These are phyloP conservation scores for Buceros bicornis DNA, from an alignment of 2,797 vertebrate genomes.

Conservation along the genomic window DNA sequence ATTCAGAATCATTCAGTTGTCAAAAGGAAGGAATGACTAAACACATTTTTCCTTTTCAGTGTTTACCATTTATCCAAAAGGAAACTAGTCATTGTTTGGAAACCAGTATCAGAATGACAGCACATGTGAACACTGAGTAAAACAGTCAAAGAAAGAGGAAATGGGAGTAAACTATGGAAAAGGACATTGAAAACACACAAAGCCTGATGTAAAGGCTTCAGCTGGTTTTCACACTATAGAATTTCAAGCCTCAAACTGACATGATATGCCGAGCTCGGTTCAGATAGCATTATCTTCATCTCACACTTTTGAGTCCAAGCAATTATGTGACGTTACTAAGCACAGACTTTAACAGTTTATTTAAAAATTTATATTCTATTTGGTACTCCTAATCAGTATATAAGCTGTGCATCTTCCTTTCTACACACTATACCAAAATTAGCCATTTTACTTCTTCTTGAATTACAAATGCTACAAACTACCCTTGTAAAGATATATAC, in stretches of 20 bases:
- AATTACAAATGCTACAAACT: background rate
- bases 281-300: background rate
- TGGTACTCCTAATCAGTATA: background rate
- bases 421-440: background rate
- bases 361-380: background rate
- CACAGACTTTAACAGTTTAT: background rate
- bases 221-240: background rate
- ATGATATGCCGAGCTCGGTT: background rate
- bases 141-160: background rate
- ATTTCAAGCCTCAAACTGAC: background rate
- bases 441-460: background rate
- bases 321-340: background rate
- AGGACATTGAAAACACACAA: background rate
- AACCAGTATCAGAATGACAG: background rate
- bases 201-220: background rate
- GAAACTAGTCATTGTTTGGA: background rate
- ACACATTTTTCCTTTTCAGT: background rate
- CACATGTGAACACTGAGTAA: background rate
- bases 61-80: background rate
- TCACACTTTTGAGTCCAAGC: background rate
- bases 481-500: background rate
- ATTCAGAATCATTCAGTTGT: background rate
- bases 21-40: background rate
- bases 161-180: rapidly evolving
- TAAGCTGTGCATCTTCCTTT: background rate